Conservation (phyloP, 1,140 invertebrate species). For the Hestina assimilis region DNA sequence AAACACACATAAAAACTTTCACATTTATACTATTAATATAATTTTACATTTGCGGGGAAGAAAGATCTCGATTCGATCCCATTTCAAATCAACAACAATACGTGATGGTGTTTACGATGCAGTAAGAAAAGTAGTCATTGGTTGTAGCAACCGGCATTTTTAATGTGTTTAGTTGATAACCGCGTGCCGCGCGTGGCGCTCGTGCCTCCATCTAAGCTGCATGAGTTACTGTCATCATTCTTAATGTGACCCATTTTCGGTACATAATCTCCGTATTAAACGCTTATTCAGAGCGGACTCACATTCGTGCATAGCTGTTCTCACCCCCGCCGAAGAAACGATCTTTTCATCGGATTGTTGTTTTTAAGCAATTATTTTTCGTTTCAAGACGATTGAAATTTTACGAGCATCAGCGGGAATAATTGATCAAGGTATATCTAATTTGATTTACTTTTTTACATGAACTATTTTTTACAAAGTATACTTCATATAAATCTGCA, state of each 20-base stretch:
- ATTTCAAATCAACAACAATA: conserved; percentile 46
- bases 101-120: conserved; percentile 42
- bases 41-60: not conserved
- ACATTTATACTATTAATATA: too few species aligned
- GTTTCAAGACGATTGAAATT: not conserved
- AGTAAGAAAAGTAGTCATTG: conserved; percentile 45
- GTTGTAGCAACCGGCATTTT: conserved; percentile 53
- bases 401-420: conserved; percentile 3
- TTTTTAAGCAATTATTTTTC: not conserved
- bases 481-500: not conserved
- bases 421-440: conserved; percentile 19
- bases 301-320: not conserved
- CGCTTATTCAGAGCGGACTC: conserved; percentile 4
- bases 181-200: conserved; percentile 50
- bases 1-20: too few species aligned
- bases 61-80: conserved; percentile 14
- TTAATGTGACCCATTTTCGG: conserved; percentile 23
- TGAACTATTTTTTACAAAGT: too few species aligned
- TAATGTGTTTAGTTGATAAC: conserved; percentile 72
- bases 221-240: conserved; percentile 13
- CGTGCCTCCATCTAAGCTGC: conserved; percentile 33
- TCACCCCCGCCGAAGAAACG: not conserved
- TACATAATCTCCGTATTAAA: conserved; percentile 11
- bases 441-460: conserved; percentile 10
- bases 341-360: not conserved